A percentile compares a stretch with the other conserved stretches of the same genome.
Conservation (phyloP, 2,797 vertebrate species). For the Danio tinwini region DNA sequence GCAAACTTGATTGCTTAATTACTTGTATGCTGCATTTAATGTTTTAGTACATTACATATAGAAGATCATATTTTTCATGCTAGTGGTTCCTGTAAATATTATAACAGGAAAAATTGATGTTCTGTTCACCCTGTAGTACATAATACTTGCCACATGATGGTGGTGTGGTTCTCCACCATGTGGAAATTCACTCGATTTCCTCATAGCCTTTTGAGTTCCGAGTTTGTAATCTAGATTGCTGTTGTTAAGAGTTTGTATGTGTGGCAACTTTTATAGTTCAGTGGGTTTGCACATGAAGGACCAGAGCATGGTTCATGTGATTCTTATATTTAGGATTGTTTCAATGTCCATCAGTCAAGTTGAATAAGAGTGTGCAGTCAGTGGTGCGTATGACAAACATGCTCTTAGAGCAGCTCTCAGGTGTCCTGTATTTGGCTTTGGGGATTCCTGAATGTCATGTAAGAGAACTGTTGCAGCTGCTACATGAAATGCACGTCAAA, state of each 20-base stretch:
- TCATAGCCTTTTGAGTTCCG: slow-evolving; percentile 1
- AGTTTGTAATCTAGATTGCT: background rate
- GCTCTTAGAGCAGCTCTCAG: slow-evolving; percentile 49
- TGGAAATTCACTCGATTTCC: slow-evolving; percentile 11
- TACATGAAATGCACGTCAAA: background rate
- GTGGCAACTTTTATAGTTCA: background rate
- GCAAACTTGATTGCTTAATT: slow-evolving; percentile 20
- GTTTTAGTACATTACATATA: slow-evolving; percentile 49
- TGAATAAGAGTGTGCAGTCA: slow-evolving; percentile 46
- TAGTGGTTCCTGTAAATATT: slow-evolving; percentile 30
- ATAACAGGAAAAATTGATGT: slow-evolving; percentile 14
- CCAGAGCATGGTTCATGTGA: slow-evolving; percentile 48
- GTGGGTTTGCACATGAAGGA: slow-evolving; percentile 38
- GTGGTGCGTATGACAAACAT: slow-evolving; percentile 62
- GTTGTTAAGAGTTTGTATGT: background rate
- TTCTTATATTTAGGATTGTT: slow-evolving; percentile 32
- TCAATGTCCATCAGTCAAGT: slow-evolving; percentile 55
- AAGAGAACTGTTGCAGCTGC: background rate
- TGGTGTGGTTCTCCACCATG: slow-evolving; percentile 33
- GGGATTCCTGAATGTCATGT: slow-evolving; percentile 24
- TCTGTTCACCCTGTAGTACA: slow-evolving; percentile 37
- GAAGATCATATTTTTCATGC: slow-evolving; percentile 47
- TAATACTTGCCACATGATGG: slow-evolving; percentile 52
- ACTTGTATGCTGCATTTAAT: slow-evolving; percentile 32
- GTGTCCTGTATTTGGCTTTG: slow-evolving; percentile 29